Conservation (phyloP, 2,888 invertebrate genomes). For the Stenoptilia bipunctidactyla region DNA sequence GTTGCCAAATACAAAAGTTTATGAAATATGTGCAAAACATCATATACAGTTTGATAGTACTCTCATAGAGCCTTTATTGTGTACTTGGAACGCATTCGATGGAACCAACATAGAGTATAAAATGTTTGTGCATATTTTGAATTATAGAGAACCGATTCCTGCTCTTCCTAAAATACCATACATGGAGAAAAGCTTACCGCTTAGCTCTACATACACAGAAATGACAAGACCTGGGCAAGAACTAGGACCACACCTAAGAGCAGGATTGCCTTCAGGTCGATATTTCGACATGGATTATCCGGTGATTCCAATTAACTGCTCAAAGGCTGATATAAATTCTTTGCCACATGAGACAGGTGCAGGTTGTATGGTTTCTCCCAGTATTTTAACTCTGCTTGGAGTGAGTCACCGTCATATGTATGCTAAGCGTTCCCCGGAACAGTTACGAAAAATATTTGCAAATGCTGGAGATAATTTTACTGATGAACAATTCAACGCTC, state of each 20-base stretch:
- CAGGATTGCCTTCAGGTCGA: conserved; percentile 30
- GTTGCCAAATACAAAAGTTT: conserved; percentile 38
- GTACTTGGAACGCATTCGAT: conserved; percentile 34
- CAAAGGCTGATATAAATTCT: conserved; percentile 21
- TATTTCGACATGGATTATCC: conserved; percentile 29
- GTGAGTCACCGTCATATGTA: conserved; percentile 32
- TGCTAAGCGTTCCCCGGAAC: conserved; percentile 19
- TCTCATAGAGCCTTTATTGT: conserved; percentile 41
- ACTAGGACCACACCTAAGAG: conserved; percentile 15
- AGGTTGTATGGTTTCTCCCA: conserved; percentile 24
- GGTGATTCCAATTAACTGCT: conserved; percentile 21
- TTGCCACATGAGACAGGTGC: conserved; percentile 28
- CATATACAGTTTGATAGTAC: conserved; percentile 31
- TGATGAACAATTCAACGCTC: conserved; percentile 38
- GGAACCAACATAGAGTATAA: conserved; percentile 41
- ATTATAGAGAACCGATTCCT: conserved; percentile 29
- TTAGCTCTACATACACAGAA: conserved; percentile 29
- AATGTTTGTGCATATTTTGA: conserved; percentile 39
- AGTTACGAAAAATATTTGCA: conserved; percentile 43
- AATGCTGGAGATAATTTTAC: conserved; percentile 41
- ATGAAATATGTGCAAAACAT: conserved; percentile 34
- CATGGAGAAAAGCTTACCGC: conserved; percentile 23
- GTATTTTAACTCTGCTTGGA: conserved; percentile 20
- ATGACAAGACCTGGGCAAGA: conserved; percentile 25
- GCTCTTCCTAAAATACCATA: conserved; percentile 33